Conservation (phyloP, 2,797 vertebrate genomes). For the Stomatorhinus walkeri region DNA sequence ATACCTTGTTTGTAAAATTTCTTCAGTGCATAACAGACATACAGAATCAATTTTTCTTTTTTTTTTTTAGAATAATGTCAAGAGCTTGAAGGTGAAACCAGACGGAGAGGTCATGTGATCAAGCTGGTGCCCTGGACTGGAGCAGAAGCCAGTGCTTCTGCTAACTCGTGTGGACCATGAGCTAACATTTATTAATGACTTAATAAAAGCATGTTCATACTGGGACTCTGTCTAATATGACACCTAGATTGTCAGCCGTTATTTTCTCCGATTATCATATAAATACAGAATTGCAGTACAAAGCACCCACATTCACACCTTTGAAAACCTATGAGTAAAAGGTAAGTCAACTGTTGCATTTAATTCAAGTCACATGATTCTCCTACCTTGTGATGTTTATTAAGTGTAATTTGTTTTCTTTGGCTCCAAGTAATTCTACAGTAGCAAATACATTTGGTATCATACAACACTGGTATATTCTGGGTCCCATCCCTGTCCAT, state of each 20-base stretch:
- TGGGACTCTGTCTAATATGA: constrained; percentile 18
- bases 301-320: background rate
- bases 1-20: background rate
- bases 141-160: background rate
- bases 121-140: background rate
- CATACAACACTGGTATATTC: too few relatives aligned
- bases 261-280: constrained; percentile 9
- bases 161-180: constrained; percentile 19
- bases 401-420: too few relatives aligned
- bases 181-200: constrained; percentile 14
- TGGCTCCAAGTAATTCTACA: too few relatives aligned
- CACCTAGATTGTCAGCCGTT: background rate
- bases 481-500: background rate
- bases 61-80: background rate
- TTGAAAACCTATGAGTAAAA: background rate
- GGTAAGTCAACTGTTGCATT: background rate
- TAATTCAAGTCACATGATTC: background rate
- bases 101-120: background rate
- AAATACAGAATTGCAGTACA: background rate
- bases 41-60: background rate
- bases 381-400: background rate
- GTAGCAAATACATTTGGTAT: background rate
- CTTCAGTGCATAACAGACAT: background rate
- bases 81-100: background rate
- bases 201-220: constrained; percentile 4